Evolutionary conservation across 2,113 vertebrate species (phyloP), one percentile per base, ranked within the genome.

Genomic region (Paedocypris sp.): DNA sequence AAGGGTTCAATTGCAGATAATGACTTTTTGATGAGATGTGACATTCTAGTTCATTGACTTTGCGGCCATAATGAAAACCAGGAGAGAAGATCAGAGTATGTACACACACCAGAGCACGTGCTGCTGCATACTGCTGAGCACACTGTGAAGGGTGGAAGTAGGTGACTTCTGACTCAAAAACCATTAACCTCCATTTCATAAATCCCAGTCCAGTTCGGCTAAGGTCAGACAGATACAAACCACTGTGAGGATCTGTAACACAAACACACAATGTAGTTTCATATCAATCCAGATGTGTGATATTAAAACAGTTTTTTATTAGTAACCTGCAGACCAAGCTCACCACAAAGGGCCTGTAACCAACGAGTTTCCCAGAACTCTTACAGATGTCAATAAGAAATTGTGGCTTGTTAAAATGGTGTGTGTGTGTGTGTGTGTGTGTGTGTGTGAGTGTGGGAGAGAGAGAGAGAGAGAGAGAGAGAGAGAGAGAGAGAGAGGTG

Each of bases 1-100:
- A 79, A 58, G 65, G 52, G 66, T 80, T 82, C 79, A 62, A 72
- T 79, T 71, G 69, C 73, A 80, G 79, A 80, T 77, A 82, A 73
- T 74, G 66, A 69, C 79, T 80, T 84, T 78, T 73, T 77, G 53
- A 75, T 79, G 81, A 79, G 74, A 82, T 73, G 74, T 75, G 74
- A 77, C 70, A 75, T 51, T 72, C 76, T 82, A 57, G 69, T 76
- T 64, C 72, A 78, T 71, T 74, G 68, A 67, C 58, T 64, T 38
- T 62, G 38, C 31, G 75, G 78, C 77, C 73, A 78, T 82, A 83
- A 86, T 81, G 76, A 84, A 74, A 82, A 72, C 75, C 77, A 81
- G 73, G 62, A 71, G 64, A n/a, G n/a, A n/a, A n/a, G n/a, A n/a
- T n/a, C n/a, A n/a, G n/a, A n/a, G n/a, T n/a, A n/a, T n/a, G n/a